A percentile compares a stretch with the other conserved stretches of the same genome.
phyloP scores from a whole-genome alignment of 2,113 vertebrate species.

The Natator depressus region DNA sequence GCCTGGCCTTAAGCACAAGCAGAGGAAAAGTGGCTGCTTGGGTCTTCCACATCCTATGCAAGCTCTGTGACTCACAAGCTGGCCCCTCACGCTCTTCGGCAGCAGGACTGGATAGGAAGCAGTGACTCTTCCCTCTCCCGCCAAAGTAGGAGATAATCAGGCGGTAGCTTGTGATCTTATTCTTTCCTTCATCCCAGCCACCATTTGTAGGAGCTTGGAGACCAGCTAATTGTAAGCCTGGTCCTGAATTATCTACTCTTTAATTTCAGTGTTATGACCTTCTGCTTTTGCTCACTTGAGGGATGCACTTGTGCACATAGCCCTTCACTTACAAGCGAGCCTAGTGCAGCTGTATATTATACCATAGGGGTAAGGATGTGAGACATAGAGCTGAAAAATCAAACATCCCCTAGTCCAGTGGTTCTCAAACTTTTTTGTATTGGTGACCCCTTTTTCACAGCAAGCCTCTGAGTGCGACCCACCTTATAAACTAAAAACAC shows the following conservation, averaged over 20 bases:
- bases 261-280: neutral
- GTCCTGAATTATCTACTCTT: neutral
- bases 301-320: neutral
- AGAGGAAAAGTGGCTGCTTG: neutral
- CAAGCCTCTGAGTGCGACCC: no score
- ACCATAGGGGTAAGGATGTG: neutral
- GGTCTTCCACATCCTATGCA: no score
- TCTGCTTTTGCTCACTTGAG: neutral
- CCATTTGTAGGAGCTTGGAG: neutral
- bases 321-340: neutral
- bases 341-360: neutral
- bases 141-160: neutral
- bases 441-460: no score
- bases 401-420: neutral
- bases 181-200: neutral
- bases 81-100: neutral
- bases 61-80: neutral
- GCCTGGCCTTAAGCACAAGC: neutral
- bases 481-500: no score
- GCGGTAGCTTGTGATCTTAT: rapidly evolving
- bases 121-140: neutral
- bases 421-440: no score
- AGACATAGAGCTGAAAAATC: neutral
- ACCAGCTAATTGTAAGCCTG: neutral
- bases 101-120: neutral